Evolutionary conservation across 2,888 invertebrate species (phyloP).

Genomic region (Neoascia interrupta): DNA sequence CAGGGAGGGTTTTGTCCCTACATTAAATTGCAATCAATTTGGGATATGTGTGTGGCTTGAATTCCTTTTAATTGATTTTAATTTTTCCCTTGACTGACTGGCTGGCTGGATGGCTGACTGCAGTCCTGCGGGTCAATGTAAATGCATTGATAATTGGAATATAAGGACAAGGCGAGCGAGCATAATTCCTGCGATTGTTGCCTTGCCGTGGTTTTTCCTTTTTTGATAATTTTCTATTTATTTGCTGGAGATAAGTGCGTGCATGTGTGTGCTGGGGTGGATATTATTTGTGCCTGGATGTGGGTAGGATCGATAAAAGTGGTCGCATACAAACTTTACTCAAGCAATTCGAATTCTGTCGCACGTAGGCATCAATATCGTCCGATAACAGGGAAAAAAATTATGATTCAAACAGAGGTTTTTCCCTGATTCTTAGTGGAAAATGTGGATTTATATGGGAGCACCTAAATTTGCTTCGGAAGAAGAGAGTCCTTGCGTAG

Average conservation of each 20-base stretch:
- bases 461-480: too few relatives aligned
- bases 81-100: slow-evolving; percentile 50
- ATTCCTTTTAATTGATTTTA: slow-evolving; percentile 66
- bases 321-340: too few relatives aligned
- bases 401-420: too few relatives aligned
- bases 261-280: slow-evolving; percentile 4
- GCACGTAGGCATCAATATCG: too few relatives aligned
- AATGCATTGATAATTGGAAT: slow-evolving; percentile 58
- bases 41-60: slow-evolving; percentile 40
- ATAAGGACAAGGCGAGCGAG: slow-evolving; percentile 60
- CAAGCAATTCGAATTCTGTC: too few relatives aligned
- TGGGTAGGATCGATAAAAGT: slow-evolving; percentile 28
- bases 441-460: too few relatives aligned
- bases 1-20: too few relatives aligned
- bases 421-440: too few relatives aligned
- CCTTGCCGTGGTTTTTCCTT: background rate
- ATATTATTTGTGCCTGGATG: slow-evolving; percentile 12
- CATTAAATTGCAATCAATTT: slow-evolving; percentile 66
- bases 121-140: slow-evolving; percentile 57
- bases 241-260: background rate
- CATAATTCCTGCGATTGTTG: slow-evolving; percentile 18
- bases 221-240: background rate
- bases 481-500: too few relatives aligned
- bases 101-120: slow-evolving; percentile 8
- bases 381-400: too few relatives aligned